Base-by-base conservation (phyloP, 2,113 vertebrate genomes). In the Elanoides forficatus region DNA sequence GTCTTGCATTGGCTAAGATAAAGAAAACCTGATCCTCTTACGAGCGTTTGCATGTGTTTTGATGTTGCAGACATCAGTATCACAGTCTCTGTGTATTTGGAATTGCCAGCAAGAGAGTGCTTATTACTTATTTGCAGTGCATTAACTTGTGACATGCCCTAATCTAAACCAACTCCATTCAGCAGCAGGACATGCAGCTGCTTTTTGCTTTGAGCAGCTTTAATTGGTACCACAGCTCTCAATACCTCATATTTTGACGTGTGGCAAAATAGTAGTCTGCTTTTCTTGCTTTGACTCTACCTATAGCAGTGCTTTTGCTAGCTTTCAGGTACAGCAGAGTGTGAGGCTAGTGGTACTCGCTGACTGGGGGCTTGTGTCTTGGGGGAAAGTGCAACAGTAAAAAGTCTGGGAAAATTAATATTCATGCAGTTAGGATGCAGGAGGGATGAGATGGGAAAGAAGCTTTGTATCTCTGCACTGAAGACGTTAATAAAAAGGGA, bases 371-470 rank as follows among this genome's bases (percentile, higher is more conserved):
- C 7, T 43, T 86, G 45, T 74, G 42, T 32, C 32, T 32, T n/a
- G 18, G 55, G 45, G 47, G 22, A 45, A 26, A 0, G 1, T 55
- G 12, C 1, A 5, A n/a, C 18, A n/a, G 12, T 58, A n/a, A 15
- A 34, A 89, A 63, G 20, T 47, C 29, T 70, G n/a, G 32, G 38
- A 27, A 80, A 63, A 67, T 25, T 38, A 55, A 26, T 4, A 13
- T 53, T 74, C 6, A 3, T 45, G 12, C 5, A 42, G 43, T 75
- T 84, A 78, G 26, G 25, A 42, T 72, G 9, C 53, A 40, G 43
- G 18, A 82, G 16, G 30, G 18, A 16, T 68, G 53, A 80, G 58
- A 20, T 59, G 29, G 21, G 38, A 81, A 67, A 67, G 47, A 32
- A 91, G 15, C 29, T 82, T 47, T 79, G 16, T 63, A 17, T 58